Percentiles rank a stretch among this genome's conserved stretches.
phyloP scores from a whole-genome alignment of 2,797 vertebrate genomes.

The Paedocypris micromegethes region DNA sequence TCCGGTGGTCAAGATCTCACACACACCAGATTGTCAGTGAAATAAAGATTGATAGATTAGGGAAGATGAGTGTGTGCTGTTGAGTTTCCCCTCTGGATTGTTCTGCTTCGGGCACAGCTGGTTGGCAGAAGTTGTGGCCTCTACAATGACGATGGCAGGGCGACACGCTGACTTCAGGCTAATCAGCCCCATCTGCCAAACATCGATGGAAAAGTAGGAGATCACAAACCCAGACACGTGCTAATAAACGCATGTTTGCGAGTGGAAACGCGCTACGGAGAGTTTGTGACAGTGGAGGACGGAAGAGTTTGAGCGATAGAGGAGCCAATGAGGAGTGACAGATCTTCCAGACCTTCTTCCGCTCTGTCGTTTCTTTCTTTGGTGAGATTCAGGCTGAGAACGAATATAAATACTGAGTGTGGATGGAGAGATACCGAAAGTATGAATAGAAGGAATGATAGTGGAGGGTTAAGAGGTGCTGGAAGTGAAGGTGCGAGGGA shows the following conservation, averaged over 20 bases:
- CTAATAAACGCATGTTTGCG: conserved; percentile 8
- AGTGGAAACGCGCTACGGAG: conserved; percentile 3
- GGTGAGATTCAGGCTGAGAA: conserved; percentile 5
- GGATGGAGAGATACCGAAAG: neutral
- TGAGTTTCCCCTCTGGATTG: conserved; percentile 3
- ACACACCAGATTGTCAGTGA: neutral
- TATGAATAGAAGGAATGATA: neutral
- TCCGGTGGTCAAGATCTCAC: too few relatives aligned
- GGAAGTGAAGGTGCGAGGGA: conserved; percentile 29
- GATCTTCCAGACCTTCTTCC: conserved; percentile 7
- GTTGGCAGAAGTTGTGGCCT: conserved; percentile 20
- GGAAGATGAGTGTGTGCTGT: neutral
- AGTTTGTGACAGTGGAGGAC: conserved; percentile 24
- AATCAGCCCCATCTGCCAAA: conserved; percentile 70
- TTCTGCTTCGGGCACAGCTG: conserved; percentile 11
- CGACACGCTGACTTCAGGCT: conserved; percentile 65
- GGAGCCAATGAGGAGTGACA: conserved; percentile 41
- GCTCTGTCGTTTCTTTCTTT: neutral
- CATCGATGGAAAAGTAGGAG: conserved; percentile 31
- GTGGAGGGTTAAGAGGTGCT: conserved; percentile 32
- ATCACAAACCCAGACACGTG: conserved; percentile 22
- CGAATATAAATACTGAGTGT: conserved; percentile 9
- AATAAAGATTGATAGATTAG: neutral
- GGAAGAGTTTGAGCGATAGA: conserved; percentile 43
- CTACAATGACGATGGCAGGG: conserved; percentile 34